phyloP scores from a whole-genome alignment of 2,888 invertebrate genomes.

The Xestoiulus laeticollis region DNA sequence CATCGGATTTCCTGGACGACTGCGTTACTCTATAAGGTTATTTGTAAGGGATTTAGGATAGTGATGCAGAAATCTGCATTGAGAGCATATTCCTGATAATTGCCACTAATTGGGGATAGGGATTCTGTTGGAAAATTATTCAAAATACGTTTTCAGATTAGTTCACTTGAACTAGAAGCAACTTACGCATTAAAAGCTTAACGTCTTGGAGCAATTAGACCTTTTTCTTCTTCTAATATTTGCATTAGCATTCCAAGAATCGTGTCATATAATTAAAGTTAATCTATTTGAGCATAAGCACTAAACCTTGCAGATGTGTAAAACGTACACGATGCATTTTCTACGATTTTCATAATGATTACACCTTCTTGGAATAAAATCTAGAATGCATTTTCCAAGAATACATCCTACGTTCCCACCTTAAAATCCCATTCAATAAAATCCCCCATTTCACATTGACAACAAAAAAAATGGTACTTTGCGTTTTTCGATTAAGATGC shows the following conservation, averaged over 20 bases:
- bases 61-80: background rate
- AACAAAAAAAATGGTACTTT: background rate
- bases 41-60: background rate
- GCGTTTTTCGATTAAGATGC: background rate
- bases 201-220: background rate
- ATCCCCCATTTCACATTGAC: background rate
- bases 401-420: background rate
- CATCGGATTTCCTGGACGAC: background rate
- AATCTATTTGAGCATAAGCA: background rate
- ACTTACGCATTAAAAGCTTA: background rate
- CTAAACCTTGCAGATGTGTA: background rate
- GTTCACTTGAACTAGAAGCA: too few relatives aligned
- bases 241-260: background rate
- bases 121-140: background rate
- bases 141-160: background rate
- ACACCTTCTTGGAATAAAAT: background rate
- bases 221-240: background rate
- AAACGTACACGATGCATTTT: too few relatives aligned
- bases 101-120: background rate
- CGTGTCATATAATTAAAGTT: background rate
- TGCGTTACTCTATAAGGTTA: background rate
- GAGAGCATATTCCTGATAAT: background rate
- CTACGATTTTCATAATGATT: background rate
- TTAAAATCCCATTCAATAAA: background rate
- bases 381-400: background rate